A percentile compares a stretch with the other conserved stretches of the same genome.
Evolutionary conservation across 2,797 vertebrate species (phyloP).

Genomic region (Eulemur mongoz): DNA sequence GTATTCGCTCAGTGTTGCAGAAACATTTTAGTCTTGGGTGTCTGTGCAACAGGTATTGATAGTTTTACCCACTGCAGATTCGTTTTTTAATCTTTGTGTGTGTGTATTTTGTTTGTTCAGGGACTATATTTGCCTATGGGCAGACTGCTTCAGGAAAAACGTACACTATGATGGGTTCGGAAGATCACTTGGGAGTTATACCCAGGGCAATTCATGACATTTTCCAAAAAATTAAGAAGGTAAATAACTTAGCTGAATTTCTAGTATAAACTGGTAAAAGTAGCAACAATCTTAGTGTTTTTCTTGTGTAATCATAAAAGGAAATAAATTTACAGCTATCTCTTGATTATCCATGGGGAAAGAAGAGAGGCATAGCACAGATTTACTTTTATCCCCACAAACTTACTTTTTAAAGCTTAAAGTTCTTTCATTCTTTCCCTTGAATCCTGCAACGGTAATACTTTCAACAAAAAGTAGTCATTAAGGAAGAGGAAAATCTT

Average conservation of each 20-base stretch:
- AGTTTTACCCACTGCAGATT: background rate
- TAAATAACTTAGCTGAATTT: slow-evolving; percentile 77
- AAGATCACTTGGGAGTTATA: slow-evolving; percentile 89
- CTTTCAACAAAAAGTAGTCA: background rate
- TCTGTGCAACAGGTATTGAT: background rate
- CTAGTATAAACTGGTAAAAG: background rate
- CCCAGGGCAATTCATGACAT: slow-evolving; percentile 94
- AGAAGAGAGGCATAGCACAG: background rate
- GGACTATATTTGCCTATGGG: slow-evolving; percentile 97
- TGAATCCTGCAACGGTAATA: background rate
- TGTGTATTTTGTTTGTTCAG: slow-evolving; percentile 81
- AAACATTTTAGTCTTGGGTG: background rate
- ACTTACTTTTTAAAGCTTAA: background rate
- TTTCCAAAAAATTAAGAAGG: slow-evolving; percentile 93
- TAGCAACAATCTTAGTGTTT: background rate
- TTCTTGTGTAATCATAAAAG: background rate
- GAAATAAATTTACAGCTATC: background rate
- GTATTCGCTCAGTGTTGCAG: too few species aligned
- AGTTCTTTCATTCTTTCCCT: background rate
- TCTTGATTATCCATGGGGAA: background rate
- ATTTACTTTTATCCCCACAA: background rate
- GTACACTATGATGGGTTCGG: slow-evolving; percentile 95
- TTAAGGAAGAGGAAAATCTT: background rate
- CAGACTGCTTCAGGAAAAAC: slow-evolving; percentile 98
- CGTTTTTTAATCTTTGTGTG: background rate